Evolutionary conservation across 2,888 invertebrate species (phyloP), one percentile per base, ranked within the genome.

Genomic region (Cephus sareptanus): DNA sequence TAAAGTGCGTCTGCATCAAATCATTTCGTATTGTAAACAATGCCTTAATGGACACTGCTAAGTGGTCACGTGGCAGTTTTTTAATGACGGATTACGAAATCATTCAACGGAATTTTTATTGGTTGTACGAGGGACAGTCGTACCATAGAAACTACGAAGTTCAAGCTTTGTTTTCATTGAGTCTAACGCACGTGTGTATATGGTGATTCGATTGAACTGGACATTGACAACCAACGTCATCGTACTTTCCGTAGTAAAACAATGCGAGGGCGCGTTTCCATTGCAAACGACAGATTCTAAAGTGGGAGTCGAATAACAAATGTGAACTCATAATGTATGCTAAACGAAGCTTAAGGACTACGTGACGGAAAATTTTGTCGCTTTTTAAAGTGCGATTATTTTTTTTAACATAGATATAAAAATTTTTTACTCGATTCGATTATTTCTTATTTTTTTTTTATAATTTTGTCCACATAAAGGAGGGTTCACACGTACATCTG

Each of bases 201-300:
- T 56, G 56, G 9, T 56, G 23, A 23, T 56, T 56, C 56, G 56
- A 23, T 56, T 56, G 56, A 56, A 23, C 23, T 56, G 56, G 56
- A 56, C 56, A 23, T 56, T 23, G 56, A 56, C 15, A 76, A 69
- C 69, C 70, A 77, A 78, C 83, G 79, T 79, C 79, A 78, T 81
- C 79, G 74, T 40, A 30, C 68, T 73, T 77, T 34, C 68, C 12
- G 71, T 30, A 76, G 34, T 70, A 71, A 23, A 34, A 23, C 31
- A 23, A 75, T 81, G 78, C 75, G 75, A 79, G 79, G 80, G 74
- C 33, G 23, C 34, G 68, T 75, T 79, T 79, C 56, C 75, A 71
- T 71, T 37, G 71, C 77, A 77, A 76, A 77, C 76, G 33, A 34
- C 23, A 23, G 15, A 23, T 56, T 23, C 71, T 31, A 6, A 13